Conservation (phyloP, 2,888 invertebrate species). For the Sceliomorpha sp. region DNA sequence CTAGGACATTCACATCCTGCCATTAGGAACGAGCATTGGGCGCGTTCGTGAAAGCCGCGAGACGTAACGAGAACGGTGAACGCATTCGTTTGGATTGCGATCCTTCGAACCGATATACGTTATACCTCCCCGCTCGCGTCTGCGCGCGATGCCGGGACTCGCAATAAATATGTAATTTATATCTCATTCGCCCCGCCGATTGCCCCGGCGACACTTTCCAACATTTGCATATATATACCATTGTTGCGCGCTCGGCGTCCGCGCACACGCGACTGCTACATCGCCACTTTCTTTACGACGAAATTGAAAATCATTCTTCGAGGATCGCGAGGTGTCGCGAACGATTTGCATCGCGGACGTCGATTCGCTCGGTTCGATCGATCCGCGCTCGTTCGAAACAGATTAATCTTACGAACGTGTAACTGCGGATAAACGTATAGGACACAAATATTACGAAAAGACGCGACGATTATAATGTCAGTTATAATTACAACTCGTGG, state of each 20-base stretch:
- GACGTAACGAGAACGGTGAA: slow-evolving; percentile 58
- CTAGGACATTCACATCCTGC: too few species aligned
- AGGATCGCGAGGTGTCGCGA: too few species aligned
- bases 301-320: slow-evolving; percentile 13
- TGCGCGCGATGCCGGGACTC: slow-evolving; percentile 43
- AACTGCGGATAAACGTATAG: too few species aligned
- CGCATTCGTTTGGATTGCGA: slow-evolving; percentile 59
- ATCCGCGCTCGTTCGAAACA: too few species aligned
- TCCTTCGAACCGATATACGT: slow-evolving; percentile 61
- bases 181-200: slow-evolving; percentile 60
- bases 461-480: too few species aligned
- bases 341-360: too few species aligned
- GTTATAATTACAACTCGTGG: too few species aligned
- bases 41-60: slow-evolving; percentile 36
- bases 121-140: slow-evolving; percentile 59
- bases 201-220: slow-evolving; percentile 70
- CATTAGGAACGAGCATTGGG: too few species aligned
- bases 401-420: too few species aligned
- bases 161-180: slow-evolving; percentile 71
- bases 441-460: too few species aligned
- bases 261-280: slow-evolving; percentile 46
- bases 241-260: slow-evolving; percentile 66
- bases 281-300: background rate
- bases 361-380: too few species aligned
- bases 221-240: slow-evolving; percentile 66